These are phyloP conservation scores for Mormyrus proboscirostris DNA, from an alignment of 2,797 vertebrate species.

Conservation along the genomic window DNA sequence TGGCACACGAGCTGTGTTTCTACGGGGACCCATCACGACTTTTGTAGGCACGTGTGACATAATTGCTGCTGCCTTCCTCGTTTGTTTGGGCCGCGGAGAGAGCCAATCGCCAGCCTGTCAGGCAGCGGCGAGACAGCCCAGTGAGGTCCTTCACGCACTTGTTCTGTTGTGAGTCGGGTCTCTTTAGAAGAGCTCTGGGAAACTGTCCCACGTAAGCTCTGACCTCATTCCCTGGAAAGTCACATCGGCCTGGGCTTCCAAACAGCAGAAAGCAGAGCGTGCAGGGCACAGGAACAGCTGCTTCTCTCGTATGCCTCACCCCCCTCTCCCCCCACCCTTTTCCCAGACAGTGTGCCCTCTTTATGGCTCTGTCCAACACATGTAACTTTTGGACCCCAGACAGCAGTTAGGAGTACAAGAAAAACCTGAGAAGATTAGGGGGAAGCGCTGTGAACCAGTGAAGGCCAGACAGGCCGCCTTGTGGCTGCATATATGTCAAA, in stretches of 20 bases:
- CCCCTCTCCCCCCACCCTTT: not conserved
- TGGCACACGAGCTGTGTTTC: not conserved
- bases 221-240: slow-evolving; percentile 67
- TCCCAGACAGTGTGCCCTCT: not conserved
- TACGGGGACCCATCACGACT: not conserved
- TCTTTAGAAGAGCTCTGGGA: slow-evolving; percentile 39
- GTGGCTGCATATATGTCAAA: not conserved
- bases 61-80: not conserved
- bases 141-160: not conserved
- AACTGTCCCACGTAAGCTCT: slow-evolving; percentile 45
- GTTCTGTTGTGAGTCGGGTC: slow-evolving; percentile 45
- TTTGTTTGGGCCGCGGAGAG: not conserved
- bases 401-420: not conserved
- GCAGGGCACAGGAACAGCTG: slow-evolving; percentile 53
- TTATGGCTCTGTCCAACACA: slow-evolving; percentile 19
- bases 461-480: not conserved
- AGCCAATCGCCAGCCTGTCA: not conserved
- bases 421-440: not conserved
- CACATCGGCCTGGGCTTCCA: slow-evolving; percentile 47
- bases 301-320: slow-evolving; percentile 21
- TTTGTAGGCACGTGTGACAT: not conserved
- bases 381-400: not conserved
- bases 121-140: not conserved
- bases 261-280: slow-evolving; percentile 58
- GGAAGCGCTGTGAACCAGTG: not conserved